These are phyloP conservation scores for Eulithis prunata DNA, from an alignment of 2,888 invertebrate species.

Conservation along the genomic window DNA sequence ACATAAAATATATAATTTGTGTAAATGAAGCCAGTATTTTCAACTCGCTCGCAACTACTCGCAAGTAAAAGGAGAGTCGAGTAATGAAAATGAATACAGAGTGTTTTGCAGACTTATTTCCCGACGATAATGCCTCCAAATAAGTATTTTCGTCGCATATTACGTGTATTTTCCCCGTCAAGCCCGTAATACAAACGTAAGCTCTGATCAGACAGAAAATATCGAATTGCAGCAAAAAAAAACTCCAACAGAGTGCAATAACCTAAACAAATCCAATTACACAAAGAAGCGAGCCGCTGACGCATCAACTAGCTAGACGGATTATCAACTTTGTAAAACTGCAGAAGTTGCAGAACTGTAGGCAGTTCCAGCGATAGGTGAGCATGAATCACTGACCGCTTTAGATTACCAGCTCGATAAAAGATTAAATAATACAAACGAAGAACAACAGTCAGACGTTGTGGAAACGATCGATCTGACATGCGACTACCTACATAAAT, in stretches of 20 bases:
- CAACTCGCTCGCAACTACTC: too few relatives aligned
- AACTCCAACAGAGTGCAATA: slow-evolving; percentile 49
- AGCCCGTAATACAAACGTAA: slow-evolving; percentile 5
- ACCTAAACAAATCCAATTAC: slow-evolving; percentile 68
- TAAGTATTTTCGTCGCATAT: too few relatives aligned
- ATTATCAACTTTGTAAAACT: slow-evolving; percentile 52
- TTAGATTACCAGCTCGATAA: slow-evolving; percentile 48
- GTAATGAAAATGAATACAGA: too few relatives aligned
- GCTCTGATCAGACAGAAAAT: slow-evolving; percentile 31
- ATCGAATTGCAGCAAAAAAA: slow-evolving; percentile 41
- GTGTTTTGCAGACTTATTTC: too few relatives aligned
- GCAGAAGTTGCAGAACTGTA: slow-evolving; percentile 45
- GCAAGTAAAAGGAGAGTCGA: too few relatives aligned
- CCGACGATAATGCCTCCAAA: too few relatives aligned
- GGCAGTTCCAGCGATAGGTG: slow-evolving; percentile 15
- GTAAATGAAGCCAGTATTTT: too few relatives aligned
- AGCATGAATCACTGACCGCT: slow-evolving; percentile 48
- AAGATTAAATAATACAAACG: slow-evolving; percentile 58
- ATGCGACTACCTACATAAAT: slow-evolving; percentile 20
- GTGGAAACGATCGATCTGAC: slow-evolving; percentile 49
- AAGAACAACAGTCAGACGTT: slow-evolving; percentile 43
- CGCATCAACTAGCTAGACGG: slow-evolving; percentile 55
- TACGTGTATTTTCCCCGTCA: not conserved
- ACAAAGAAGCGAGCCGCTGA: slow-evolving; percentile 58
- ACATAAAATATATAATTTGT: too few relatives aligned